Evolutionary conservation across 2,113 vertebrate species (phyloP), one percentile per base, ranked within the genome.

Genomic region (Sigmodon hispidus): DNA sequence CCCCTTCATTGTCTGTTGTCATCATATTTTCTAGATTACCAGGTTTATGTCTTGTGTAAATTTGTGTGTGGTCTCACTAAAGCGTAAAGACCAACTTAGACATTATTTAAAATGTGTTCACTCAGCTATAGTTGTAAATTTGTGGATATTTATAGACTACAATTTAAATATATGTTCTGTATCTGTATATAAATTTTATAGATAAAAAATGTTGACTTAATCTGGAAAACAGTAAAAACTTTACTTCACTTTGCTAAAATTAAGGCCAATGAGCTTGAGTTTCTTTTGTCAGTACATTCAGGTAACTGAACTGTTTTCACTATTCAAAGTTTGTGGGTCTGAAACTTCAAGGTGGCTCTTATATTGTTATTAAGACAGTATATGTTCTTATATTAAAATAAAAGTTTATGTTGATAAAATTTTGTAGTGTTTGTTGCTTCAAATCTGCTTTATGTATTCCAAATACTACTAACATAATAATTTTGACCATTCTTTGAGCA

Each of bases 171-270:
- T 50, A 61, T 94, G 19, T 13, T 91, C 55, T 94, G 45, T 57
- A 26, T 94, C 48, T 89, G 7, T 85, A 5, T 81, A 29, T 92
- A 90, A 76, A 61, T 93, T 13, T 93, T 87, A 65, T 3, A 85
- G 70, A 87, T 93, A 87, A 96, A 87, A 70, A 45, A 45, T 59
- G 92, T 95, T 91, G 72, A 86, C 87, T 89, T 84, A 89, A 86
- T 31, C 85, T 93, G 89, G 29, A 81, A 65, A 77, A 45, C 7
- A 89, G 6, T 48, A 73, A 65, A 70, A 83, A 40, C 3, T 65
- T 4, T 72, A 13, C 1, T 57, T 73, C 5, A 79, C 77, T 6
- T 95, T 91, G 87, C 29, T 87, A 95, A 95, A 87, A 95, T 87
- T 69, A 90, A 91, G 73, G 73, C 43, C 92, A 91, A 89, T 89